Percentiles rank a stretch among this genome's conserved stretches.
Evolutionary conservation across 2,888 invertebrate species (phyloP).

Genomic region (Macrosoma leucophasiata): DNA sequence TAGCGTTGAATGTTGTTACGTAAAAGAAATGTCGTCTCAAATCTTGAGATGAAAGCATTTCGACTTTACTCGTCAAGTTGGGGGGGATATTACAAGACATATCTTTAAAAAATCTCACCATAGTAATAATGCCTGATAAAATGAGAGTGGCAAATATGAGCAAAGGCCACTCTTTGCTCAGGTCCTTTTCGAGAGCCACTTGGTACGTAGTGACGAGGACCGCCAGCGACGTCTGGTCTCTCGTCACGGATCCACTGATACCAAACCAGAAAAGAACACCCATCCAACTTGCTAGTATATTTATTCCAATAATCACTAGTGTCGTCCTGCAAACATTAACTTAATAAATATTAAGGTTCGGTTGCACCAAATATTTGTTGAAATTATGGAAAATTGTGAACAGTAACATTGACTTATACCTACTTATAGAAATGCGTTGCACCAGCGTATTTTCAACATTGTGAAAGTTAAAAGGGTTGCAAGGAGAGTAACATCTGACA

Average conservation of each 20-base stretch:
- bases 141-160: conserved; percentile 40
- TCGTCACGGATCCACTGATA: conserved; percentile 31
- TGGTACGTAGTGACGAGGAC: conserved; percentile 45
- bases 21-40: no score
- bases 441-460: no score
- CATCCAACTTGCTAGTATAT: conserved; percentile 44
- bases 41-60: no score
- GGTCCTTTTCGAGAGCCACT: conserved; percentile 30
- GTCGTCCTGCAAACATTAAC: conserved; percentile 40
- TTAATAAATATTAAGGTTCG: conserved; percentile 3
- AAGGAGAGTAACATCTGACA: no score
- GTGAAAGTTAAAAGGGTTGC: no score
- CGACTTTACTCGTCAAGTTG: no score
- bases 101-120: conserved; percentile 43
- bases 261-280: conserved; percentile 50
- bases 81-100: no score
- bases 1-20: no score
- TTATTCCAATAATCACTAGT: conserved; percentile 35
- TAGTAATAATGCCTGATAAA: conserved; percentile 48
- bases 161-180: conserved; percentile 41
- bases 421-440: no score
- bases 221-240: conserved; percentile 37
- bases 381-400: no score
- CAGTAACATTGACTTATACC: no score
- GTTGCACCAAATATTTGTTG: no score